A percentile compares a stretch with the other conserved stretches of the same genome.
Evolutionary conservation across 1,140 invertebrate species (phyloP).

Genomic region (Ladona fulva): DNA sequence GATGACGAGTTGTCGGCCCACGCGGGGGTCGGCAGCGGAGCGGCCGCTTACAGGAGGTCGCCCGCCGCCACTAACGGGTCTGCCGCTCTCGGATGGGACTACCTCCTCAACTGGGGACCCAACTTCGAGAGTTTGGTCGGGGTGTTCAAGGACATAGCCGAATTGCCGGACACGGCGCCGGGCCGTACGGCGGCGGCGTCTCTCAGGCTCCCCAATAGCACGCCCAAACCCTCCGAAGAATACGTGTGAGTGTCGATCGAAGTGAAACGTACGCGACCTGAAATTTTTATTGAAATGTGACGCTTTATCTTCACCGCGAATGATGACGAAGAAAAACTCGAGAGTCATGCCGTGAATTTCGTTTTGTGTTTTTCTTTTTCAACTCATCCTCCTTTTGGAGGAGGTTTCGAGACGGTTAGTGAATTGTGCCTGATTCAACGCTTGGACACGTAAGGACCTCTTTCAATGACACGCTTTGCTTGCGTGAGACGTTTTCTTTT

Average conservation of each 20-base stretch:
- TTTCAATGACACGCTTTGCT: background rate
- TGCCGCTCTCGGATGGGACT: slow-evolving; percentile 77
- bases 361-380: background rate
- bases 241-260: slow-evolving; percentile 48
- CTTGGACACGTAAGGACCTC: background rate
- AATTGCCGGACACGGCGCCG: slow-evolving; percentile 73
- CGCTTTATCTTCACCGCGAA: background rate
- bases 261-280: background rate
- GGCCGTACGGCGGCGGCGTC: slow-evolving; percentile 40
- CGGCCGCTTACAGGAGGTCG: slow-evolving; percentile 57
- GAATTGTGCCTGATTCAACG: background rate
- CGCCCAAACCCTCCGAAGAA: slow-evolving; percentile 67
- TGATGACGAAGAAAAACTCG: background rate
- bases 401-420: background rate
- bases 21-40: slow-evolving; percentile 40
- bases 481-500: background rate
- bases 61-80: slow-evolving; percentile 64
- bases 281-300: background rate
- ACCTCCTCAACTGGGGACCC: slow-evolving; percentile 89
- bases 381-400: background rate
- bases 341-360: background rate
- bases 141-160: slow-evolving; percentile 92
- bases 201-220: slow-evolving; percentile 53
- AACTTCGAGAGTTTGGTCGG: slow-evolving; percentile 91
- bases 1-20: slow-evolving; percentile 78